Evolutionary conservation across 2,113 vertebrate genomes (phyloP).

Genomic region (Muntiacus muntjak): DNA sequence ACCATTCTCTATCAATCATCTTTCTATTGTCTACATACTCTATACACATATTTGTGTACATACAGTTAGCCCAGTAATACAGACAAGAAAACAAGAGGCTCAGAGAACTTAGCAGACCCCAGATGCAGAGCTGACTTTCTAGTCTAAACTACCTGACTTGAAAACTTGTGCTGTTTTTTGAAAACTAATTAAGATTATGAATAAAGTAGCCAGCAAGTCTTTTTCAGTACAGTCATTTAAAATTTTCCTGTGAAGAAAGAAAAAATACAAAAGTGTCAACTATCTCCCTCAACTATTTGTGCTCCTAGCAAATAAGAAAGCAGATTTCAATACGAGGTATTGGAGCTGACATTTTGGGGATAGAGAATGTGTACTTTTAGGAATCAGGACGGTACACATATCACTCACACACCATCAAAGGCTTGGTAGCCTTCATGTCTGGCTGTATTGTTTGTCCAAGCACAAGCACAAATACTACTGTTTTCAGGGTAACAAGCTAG

Average conservation of each 20-base stretch:
- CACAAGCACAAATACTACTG: neutral
- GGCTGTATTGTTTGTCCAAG: neutral
- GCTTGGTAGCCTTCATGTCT: neutral
- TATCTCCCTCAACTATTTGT: neutral
- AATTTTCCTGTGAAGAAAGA: constrained; percentile 1
- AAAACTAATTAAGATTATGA: constrained; percentile 9
- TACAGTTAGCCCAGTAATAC: neutral
- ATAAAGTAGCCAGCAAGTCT: neutral
- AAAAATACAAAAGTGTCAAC: neutral
- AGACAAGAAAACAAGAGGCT: neutral
- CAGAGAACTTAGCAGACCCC: neutral
- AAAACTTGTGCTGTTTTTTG: neutral
- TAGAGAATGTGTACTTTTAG: neutral
- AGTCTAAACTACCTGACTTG: neutral
- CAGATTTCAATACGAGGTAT: neutral
- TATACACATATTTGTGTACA: neutral
- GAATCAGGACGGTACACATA: neutral
- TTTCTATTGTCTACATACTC: neutral
- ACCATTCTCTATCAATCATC: neutral
- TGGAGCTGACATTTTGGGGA: neutral
- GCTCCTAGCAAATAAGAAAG: constrained; percentile 1
- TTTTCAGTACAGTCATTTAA: neutral
- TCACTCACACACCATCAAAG: neutral
- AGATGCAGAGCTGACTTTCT: neutral
- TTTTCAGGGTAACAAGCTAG: neutral